Conservation (phyloP, 53 echinoderm and acorn worm genomes). For the Paracentrotus lividus region DNA sequence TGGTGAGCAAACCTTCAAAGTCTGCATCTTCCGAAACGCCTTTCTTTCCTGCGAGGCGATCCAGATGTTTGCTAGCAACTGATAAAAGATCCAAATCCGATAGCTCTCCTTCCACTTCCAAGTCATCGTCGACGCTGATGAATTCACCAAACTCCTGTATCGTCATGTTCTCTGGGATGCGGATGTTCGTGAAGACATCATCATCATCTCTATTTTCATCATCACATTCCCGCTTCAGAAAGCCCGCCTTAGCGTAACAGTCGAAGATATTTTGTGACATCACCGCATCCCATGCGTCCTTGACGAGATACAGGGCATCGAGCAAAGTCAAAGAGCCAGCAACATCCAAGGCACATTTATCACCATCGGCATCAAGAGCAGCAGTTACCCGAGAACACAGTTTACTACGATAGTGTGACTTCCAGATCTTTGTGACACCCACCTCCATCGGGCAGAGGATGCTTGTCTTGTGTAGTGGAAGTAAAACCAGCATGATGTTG, state of each 20-base stretch:
- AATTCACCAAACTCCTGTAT: constrained; percentile 23
- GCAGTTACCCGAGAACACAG: background rate
- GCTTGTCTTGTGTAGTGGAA: constrained; percentile 2
- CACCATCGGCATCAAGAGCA: constrained; percentile 23
- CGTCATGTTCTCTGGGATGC: constrained; percentile 51
- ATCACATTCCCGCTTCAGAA: background rate
- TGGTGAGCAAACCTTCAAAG: background rate
- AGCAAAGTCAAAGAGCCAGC: constrained; percentile 2
- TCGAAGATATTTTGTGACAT: background rate
- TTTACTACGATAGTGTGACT: constrained; percentile 12
- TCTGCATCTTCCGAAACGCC: background rate
- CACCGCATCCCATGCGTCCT: constrained; percentile 40
- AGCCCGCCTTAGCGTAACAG: background rate
- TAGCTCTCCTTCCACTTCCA: constrained; percentile 5
- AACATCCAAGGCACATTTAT: constrained; percentile 17
- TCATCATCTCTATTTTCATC: background rate
- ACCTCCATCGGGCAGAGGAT: constrained; percentile 18
- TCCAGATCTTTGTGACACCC: constrained; percentile 31
- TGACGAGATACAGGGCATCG: constrained; percentile 28
- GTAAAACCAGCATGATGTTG: background rate
- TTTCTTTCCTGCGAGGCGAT: background rate
- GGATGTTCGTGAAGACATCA: background rate
- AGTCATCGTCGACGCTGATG: constrained; percentile 27
- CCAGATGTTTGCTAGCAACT: background rate
- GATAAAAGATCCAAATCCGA: constrained; percentile 24